phyloP scores from a whole-genome alignment of 2,888 invertebrate genomes.

The Chrysomela aeneicollis region DNA sequence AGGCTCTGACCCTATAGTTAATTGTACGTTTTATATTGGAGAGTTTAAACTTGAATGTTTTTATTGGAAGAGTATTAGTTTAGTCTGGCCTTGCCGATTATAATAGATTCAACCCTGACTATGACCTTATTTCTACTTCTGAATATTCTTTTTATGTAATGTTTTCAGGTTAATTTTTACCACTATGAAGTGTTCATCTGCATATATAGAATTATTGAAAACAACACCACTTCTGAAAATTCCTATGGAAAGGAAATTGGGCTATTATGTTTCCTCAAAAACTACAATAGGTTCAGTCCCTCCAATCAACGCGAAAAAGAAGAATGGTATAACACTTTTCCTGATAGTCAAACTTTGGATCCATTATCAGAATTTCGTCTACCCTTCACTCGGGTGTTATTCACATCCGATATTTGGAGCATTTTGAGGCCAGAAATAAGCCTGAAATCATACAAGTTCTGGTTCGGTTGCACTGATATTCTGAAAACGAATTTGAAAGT shows the following conservation, averaged over 20 bases:
- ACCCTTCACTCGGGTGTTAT: conserved; percentile 58
- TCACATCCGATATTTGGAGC: conserved; percentile 59
- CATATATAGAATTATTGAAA: conserved; percentile 56
- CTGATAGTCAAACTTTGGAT: conserved; percentile 58
- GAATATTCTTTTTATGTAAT: too few species aligned
- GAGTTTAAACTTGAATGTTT: too few species aligned
- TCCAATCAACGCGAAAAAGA: conserved; percentile 62
- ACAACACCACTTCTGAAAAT: conserved; percentile 20
- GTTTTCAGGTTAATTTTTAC: conserved; percentile 62
- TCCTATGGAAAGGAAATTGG: conserved; percentile 28
- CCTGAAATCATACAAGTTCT: conserved; percentile 52
- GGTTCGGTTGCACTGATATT: conserved; percentile 61
- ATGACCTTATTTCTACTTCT: too few species aligned
- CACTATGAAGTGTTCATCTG: conserved; percentile 64
- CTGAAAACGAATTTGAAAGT: conserved; percentile 56
- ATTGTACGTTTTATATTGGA: too few species aligned
- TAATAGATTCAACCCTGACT: too few species aligned
- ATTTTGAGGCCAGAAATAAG: conserved; percentile 52
- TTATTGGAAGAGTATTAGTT: too few species aligned
- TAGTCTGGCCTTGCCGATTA: too few species aligned
- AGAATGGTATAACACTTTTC: conserved; percentile 60
- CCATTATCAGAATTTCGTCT: conserved; percentile 63
- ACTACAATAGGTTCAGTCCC: conserved; percentile 56
- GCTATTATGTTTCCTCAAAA: conserved; percentile 54
- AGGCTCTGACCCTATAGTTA: too few species aligned